Percentiles rank a stretch among this genome's conserved stretches.
phyloP scores from a whole-genome alignment of 2,113 vertebrate genomes.

The Panurus biarmicus region DNA sequence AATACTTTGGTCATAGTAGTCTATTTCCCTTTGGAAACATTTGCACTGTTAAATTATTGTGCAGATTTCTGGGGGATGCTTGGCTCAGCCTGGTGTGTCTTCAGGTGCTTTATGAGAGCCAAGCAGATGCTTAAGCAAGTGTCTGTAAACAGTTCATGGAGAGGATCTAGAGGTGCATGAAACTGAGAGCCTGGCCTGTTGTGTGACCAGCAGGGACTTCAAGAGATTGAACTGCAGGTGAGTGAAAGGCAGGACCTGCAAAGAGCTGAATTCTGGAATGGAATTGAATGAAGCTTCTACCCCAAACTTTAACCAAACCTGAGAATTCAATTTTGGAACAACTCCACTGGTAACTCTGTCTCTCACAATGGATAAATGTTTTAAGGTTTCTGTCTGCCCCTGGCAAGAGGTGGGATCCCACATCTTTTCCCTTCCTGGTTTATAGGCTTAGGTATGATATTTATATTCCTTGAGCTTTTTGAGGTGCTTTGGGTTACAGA shows the following conservation, averaged over 20 bases:
- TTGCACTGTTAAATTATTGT: slow-evolving; percentile 54
- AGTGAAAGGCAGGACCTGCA: background rate
- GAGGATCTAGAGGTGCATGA: background rate
- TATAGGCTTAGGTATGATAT: background rate
- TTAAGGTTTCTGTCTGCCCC: background rate
- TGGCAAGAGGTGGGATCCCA: background rate
- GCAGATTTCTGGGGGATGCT: slow-evolving; percentile 20
- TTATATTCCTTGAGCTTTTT: background rate
- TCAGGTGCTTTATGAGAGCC: slow-evolving; percentile 1
- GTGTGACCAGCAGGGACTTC: background rate
- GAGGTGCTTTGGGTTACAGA: background rate
- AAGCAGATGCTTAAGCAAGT: slow-evolving; percentile 49
- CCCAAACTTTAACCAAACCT: background rate
- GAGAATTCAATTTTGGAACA: background rate
- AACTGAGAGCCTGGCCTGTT: background rate
- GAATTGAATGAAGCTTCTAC: background rate
- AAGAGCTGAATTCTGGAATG: background rate
- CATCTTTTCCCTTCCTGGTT: background rate
- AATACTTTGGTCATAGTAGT: slow-evolving; percentile 49
- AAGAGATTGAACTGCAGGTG: background rate
- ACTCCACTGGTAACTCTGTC: background rate
- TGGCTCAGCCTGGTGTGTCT: slow-evolving; percentile 24
- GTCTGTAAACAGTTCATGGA: background rate
- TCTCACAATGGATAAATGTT: background rate
- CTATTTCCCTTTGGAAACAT: slow-evolving; percentile 61